Evolutionary conservation across 2,113 vertebrate species (phyloP).

Genomic region (Orycteropus afer): DNA sequence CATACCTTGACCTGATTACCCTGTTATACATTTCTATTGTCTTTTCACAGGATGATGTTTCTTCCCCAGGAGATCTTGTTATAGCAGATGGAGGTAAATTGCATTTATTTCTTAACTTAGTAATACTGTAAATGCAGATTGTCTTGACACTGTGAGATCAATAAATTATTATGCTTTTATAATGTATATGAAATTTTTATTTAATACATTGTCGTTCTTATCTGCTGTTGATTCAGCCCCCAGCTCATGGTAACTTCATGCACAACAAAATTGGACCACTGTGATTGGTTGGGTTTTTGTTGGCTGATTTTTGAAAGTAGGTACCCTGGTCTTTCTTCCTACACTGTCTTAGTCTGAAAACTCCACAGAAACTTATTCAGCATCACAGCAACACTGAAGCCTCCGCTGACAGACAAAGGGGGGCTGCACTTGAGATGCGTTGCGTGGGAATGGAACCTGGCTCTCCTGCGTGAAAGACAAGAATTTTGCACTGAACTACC

Average conservation of each 20-base stretch:
- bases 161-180: neutral
- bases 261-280: neutral
- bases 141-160: neutral
- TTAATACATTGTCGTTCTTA: neutral
- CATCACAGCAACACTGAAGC: neutral
- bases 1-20: neutral
- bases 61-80: slow-evolving; percentile 96
- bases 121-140: neutral
- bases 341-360: neutral
- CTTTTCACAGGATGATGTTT: slow-evolving; percentile 93
- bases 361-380: neutral
- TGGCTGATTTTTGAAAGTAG: neutral
- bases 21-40: slow-evolving; percentile 56
- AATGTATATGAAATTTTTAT: neutral
- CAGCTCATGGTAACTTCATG: neutral
- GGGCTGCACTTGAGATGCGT: neutral
- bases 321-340: too few species aligned
- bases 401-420: neutral
- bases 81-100: slow-evolving; percentile 93
- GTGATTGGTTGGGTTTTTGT: neutral
- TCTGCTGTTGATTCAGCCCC: neutral
- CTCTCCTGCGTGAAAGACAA: neutral
- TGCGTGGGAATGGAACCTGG: neutral
- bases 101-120: slow-evolving; percentile 39
- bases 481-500: neutral